Base-by-base conservation (phyloP, 2,113 vertebrate species). In the Aix galericulata region DNA sequence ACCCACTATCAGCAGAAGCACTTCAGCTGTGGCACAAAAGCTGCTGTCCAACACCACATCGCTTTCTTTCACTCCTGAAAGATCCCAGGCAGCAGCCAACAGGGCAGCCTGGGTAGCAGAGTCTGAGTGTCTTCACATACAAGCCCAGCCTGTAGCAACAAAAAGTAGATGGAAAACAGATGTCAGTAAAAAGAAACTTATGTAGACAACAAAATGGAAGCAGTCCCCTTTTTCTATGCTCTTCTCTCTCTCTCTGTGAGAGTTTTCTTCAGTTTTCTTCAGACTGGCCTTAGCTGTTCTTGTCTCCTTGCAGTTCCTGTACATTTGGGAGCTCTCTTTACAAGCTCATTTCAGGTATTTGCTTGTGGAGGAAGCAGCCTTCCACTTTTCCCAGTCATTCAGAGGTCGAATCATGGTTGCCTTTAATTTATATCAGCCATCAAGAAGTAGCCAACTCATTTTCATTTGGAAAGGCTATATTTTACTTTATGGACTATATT, bases 81-180 rank as follows among this genome's bases (percentile, higher is more conserved):
- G 10, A 64, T 72, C 38, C 14, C 38, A 87, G 31, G 8, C 40
- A 69, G 17, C 62, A 69, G 40, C 48, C 62, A 82, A 38, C 0
- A 58, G 31, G 20, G 13, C 5, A 2, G 40, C 0, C 0, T 32
- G n/a, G 20, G 6, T 50, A 84, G 58, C 10, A 83, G 36, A 42
- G 23, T 42, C 48, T 31, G 7, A 40, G 26, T 36, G 72, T 88
- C 44, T 56, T 89, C 34, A 60, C 11, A 60, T 32, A 22, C 31
- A 76, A 88, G 48, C 36, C 50, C 32, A 25, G 55, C 53, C 15
- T 77, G 17, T 31, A 3, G 1, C 48, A 89, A 44, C 6, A 78
- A 16, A 64, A 31, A 73, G 17, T 17, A 68, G 25, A 64, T 32
- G 9, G 7, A 86, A 86, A 71, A 59, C 7, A 48, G 42, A n/a